Conservation (phyloP, 2,888 invertebrate species). For the Heliconius charithonia region DNA sequence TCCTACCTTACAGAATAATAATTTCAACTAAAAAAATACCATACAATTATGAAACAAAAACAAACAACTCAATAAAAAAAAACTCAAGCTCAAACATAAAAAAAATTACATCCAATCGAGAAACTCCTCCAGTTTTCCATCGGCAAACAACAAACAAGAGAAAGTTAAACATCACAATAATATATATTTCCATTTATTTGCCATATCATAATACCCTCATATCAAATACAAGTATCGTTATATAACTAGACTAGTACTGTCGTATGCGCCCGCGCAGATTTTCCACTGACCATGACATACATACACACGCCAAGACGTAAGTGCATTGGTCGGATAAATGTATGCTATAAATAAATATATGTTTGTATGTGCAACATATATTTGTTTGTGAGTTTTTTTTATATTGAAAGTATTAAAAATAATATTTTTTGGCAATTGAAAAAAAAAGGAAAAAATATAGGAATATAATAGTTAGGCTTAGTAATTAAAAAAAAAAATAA, state of each 20-base stretch:
- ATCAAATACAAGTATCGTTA: constrained; percentile 15
- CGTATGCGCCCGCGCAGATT: constrained; percentile 49
- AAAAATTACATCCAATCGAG: neutral
- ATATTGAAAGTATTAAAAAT: neutral
- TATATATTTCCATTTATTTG: constrained; percentile 12
- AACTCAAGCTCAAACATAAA: no score
- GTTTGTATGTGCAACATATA: neutral
- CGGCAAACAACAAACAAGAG: neutral
- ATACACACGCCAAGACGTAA: constrained; percentile 50
- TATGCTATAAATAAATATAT: constrained; percentile 32
- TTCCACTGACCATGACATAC: constrained; percentile 55
- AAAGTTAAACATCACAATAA: constrained; percentile 8
- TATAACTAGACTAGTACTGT: constrained; percentile 40
- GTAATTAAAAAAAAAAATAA: no score
- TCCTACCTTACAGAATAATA: no score
- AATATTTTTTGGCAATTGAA: no score
- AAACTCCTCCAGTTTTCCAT: neutral
- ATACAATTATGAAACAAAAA: no score
- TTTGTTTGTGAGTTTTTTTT: constrained; percentile 10
- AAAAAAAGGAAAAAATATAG: neutral
- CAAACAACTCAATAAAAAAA: no score
- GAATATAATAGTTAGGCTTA: neutral
- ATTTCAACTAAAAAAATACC: no score
- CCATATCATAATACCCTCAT: constrained; percentile 22
- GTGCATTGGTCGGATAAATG: constrained; percentile 50